Evolutionary conservation across 2,888 invertebrate species (phyloP).

Genomic region (Acrobeloides nanus): DNA sequence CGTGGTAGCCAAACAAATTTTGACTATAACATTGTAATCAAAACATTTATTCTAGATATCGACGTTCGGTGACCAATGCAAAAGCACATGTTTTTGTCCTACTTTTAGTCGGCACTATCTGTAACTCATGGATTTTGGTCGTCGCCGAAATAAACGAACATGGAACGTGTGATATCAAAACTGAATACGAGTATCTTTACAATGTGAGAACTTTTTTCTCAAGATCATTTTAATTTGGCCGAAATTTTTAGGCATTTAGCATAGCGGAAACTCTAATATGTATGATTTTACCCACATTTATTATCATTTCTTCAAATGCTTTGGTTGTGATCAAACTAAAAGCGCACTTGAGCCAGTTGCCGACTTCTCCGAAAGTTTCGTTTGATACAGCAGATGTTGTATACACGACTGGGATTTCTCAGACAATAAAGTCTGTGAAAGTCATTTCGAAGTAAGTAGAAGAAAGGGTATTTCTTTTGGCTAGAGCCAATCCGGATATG

Average conservation of each 20-base stretch:
- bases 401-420: slow-evolving; percentile 20
- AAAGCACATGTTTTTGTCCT: slow-evolving; percentile 32
- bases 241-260: slow-evolving; percentile 14
- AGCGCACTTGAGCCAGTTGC: slow-evolving; percentile 30
- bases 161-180: slow-evolving; percentile 41
- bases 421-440: slow-evolving; percentile 22
- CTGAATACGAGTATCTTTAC: slow-evolving; percentile 34
- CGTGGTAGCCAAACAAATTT: too few species aligned
- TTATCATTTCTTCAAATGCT: slow-evolving; percentile 42
- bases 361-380: slow-evolving; percentile 40
- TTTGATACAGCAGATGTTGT: slow-evolving; percentile 39
- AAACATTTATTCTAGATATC: slow-evolving; percentile 14
- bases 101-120: slow-evolving; percentile 32
- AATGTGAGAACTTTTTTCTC: slow-evolving; percentile 32
- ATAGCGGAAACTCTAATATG: slow-evolving; percentile 36
- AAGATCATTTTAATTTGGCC: slow-evolving; percentile 6
- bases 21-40: slow-evolving; percentile 1
- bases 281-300: slow-evolving; percentile 38
- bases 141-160: slow-evolving; percentile 36
- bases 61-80: slow-evolving; percentile 30
- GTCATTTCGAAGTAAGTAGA: slow-evolving; percentile 24
- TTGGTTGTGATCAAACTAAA: slow-evolving; percentile 44
- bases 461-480: too few species aligned
- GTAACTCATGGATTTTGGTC: slow-evolving; percentile 45
- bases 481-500: too few species aligned